These are phyloP conservation scores for Pterocles burchelli DNA, from an alignment of 2,113 vertebrate genomes.

Conservation along the genomic window DNA sequence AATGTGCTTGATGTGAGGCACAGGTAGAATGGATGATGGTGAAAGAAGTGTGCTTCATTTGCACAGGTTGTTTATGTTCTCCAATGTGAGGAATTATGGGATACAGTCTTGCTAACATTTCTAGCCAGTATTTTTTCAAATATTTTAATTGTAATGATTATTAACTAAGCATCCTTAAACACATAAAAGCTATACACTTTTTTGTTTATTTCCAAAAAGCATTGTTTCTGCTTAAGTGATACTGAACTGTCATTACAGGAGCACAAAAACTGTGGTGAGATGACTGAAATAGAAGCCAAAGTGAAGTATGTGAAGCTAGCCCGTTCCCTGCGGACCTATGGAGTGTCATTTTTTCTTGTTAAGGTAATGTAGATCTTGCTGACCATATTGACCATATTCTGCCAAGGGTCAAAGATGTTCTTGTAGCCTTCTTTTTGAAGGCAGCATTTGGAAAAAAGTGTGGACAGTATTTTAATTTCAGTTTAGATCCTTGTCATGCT, in stretches of 20 bases:
- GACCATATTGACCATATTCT: neutral
- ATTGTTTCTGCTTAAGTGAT: neutral
- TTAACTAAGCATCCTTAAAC: neutral
- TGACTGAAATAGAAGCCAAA: slow-evolving; percentile 98
- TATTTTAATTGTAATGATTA: neutral
- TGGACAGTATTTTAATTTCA: neutral
- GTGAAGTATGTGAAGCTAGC: slow-evolving; percentile 98
- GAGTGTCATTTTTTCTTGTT: slow-evolving; percentile 96
- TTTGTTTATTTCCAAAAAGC: neutral
- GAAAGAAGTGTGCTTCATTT: neutral
- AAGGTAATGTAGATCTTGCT: slow-evolving; percentile 80
- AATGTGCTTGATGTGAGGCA: neutral
- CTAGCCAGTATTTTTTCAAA: neutral
- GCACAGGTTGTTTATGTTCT: neutral
- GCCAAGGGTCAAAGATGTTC: neutral
- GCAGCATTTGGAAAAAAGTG: neutral
- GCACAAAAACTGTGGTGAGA: slow-evolving; percentile 95
- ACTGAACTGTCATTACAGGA: slow-evolving; percentile 77
- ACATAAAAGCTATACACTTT: neutral
- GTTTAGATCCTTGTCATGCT: neutral
- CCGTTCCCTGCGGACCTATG: slow-evolving; percentile 92
- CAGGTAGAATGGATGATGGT: neutral
- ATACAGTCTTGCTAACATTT: neutral
- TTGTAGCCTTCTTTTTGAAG: neutral
- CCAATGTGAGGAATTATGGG: neutral